Evolutionary conservation across 2,113 vertebrate species (phyloP), one percentile per base, ranked within the genome.

Genomic region (Galeopterus variegatus): DNA sequence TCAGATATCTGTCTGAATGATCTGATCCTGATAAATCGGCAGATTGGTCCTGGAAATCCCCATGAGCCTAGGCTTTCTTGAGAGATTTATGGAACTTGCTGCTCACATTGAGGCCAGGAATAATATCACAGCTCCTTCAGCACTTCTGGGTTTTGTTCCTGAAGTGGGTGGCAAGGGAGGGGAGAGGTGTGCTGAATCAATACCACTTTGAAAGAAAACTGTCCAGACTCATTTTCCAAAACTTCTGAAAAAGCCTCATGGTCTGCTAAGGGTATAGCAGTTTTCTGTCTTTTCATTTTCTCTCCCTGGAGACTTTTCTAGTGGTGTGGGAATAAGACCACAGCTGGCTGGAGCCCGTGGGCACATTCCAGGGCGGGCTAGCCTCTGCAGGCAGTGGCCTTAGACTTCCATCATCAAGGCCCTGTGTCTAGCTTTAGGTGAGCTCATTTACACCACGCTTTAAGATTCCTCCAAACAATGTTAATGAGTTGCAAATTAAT

Each of bases 81-180:
- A 80, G 76, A 95, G 94, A 62, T 97, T 98, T 98, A 96, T 91
- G 77, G 75, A 41, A 54, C 84, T 97, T 96, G 93, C 97, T 28
- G 36, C 79, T 28, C 58, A 4, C 54, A 52, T 14, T 1, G 31
- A 84, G 95, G 95, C 72, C 91, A 97, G 90, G 88, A 96, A 91
- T 93, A 96, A 97, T 97, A 94, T 89, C 50, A 15, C 5, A 0
- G 89, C 56, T 90, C 95, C 96, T 97, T 92, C 24, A 19, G 82
- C 93, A 41, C 84, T 98, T 97, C 82, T 91, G 89, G 88, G 33
- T 96, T 92, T 96, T 24, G 48, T 91, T 97, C 94, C 87, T 80
- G 90, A 81, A 69, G 80, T 41, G 92, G 65, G 33, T 28, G 36
- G 92, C 52, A 58, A 89, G 88, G 94, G 50, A 54, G 56, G 77